Evolutionary conservation across 2,797 vertebrate genomes (phyloP), one percentile per base, ranked within the genome.

Genomic region (Siniperca scherzeri): DNA sequence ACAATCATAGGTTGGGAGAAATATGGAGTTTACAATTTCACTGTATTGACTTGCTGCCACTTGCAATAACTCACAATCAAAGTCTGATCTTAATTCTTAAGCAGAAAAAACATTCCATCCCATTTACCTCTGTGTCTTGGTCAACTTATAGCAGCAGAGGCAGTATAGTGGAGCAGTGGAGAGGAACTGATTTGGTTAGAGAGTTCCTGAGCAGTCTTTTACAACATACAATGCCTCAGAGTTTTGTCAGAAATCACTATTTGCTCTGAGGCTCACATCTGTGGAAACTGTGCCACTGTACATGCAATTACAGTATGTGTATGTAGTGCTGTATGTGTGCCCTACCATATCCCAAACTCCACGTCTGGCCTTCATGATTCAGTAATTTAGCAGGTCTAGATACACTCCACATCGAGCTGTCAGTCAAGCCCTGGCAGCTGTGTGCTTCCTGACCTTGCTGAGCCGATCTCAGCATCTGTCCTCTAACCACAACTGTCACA

Each of bases 401-500:
- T 53, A 83, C 38, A 81, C 80, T 89, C 62, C n/a, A 33, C 86
- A 77, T 80, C 36, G 13, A 90, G 88, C 88, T 94, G 90, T 91
- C 91, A 93, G 91, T 93, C 90, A 93, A 81, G 89, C 61, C 79
- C 80, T 72, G 77, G 70, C 74, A 60, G 80, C 83, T 84, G 84
- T 65, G 86, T 14, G 77, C 80, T 82, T 86, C 84, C 83, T 90
- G 93, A 93, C 92, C 92, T 92, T 91, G 87, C 78, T 1, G 62
- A 86, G 86, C 77, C 17, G 44, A 82, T 89, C 86, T 82, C 74
- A 80, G 83, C 87, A 91, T 94, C 83, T 90, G 85, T 91, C 91
- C 85, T 84, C 84, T 77, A 91, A 90, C 81, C 84, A 91, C 85
- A 82, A 80, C 91, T 92, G 91, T 91, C 91, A 93, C 80, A 85